Conservation (phyloP, 2,797 vertebrate genomes). For the Coccyzus lansbergi region DNA sequence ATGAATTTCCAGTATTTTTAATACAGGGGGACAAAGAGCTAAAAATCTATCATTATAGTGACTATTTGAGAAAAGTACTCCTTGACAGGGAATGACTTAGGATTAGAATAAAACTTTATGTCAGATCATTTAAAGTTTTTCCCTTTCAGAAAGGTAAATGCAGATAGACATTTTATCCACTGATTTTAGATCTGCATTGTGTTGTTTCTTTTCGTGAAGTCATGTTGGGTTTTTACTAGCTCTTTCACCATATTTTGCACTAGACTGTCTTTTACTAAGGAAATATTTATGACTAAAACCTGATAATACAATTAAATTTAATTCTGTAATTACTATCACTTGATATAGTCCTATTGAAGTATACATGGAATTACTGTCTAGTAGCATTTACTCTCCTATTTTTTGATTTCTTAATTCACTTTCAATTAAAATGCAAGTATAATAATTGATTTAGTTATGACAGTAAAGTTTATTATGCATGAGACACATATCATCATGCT, state of each 20-base stretch:
- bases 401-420: not conserved
- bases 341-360: not conserved
- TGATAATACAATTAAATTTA: not conserved
- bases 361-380: not conserved
- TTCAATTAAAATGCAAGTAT: not conserved
- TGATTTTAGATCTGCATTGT: not conserved
- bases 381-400: not conserved
- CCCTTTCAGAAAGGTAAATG: not conserved
- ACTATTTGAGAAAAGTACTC: not conserved
- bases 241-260: not conserved
- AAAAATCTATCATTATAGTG: not conserved
- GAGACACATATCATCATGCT: not conserved
- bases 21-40: not conserved
- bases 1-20: not conserved
- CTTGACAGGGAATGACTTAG: not conserved
- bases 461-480: not conserved
- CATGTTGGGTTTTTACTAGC: not conserved
- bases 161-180: not conserved
- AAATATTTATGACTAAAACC: not conserved
- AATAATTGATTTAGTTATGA: not conserved
- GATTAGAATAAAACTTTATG: not conserved
- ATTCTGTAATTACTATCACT: not conserved
- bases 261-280: not conserved
- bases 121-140: not conserved
- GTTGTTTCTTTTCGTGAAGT: not conserved